phyloP scores from a whole-genome alignment of 2,888 invertebrate genomes.

The Drosophila mimica region DNA sequence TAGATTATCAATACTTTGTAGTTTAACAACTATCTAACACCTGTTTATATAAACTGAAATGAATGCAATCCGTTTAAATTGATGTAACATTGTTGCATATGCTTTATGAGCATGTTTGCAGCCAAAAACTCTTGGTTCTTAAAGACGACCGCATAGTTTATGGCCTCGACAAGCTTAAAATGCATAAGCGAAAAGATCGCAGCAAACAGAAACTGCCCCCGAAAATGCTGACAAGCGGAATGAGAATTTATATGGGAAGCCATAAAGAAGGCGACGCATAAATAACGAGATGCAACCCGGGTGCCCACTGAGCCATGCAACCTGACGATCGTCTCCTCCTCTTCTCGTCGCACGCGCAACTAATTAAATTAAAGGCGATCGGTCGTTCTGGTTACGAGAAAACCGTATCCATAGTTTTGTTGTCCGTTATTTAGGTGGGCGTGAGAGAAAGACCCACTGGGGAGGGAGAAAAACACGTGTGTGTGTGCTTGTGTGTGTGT shows the following conservation, averaged over 20 bases:
- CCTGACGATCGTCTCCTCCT: conserved; percentile 44
- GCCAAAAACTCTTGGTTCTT: conserved; percentile 17
- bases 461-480: background rate
- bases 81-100: conserved; percentile 31
- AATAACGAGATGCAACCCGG: conserved; percentile 59
- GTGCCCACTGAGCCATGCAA: conserved; percentile 60
- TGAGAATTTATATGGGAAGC: conserved; percentile 80
- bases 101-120: conserved; percentile 12
- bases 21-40: background rate
- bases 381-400: conserved; percentile 31
- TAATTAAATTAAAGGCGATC: conserved; percentile 81
- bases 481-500: too few species aligned
- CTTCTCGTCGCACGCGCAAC: conserved; percentile 66
- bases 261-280: conserved; percentile 74
- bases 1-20: background rate
- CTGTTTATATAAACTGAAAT: background rate
- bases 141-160: conserved; percentile 35
- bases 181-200: conserved; percentile 31
- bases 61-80: background rate
- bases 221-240: conserved; percentile 73
- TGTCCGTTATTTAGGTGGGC: conserved; percentile 50
- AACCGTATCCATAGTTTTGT: conserved; percentile 33
- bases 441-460: background rate
- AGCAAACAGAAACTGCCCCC: conserved; percentile 29
- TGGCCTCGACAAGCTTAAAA: conserved; percentile 46